These are phyloP conservation scores for Mesopsocus fuscifrons DNA, from an alignment of 2,888 invertebrate species.

Conservation along the genomic window DNA sequence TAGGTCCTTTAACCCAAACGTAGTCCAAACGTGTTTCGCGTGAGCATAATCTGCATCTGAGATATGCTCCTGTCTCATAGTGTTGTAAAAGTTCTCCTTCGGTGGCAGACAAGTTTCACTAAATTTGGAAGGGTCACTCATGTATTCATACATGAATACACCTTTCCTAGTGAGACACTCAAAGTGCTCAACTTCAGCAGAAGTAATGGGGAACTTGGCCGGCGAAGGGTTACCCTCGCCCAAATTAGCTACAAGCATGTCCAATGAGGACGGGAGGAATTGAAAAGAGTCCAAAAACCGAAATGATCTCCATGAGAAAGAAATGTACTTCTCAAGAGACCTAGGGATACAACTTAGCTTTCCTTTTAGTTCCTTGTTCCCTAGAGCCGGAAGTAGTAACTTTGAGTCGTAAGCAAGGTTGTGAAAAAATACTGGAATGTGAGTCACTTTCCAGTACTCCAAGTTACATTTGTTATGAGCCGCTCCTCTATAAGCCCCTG, in stretches of 20 bases:
- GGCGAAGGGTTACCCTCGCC: neutral
- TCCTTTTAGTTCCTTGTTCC: too few species aligned
- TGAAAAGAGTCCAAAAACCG: too few species aligned
- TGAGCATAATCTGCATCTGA: constrained; percentile 16
- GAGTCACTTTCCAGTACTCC: too few species aligned
- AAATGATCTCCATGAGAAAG: too few species aligned
- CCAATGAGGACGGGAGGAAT: neutral
- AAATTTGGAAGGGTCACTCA: constrained; percentile 7
- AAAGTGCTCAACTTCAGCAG: neutral
- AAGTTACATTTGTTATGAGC: too few species aligned
- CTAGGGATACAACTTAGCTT: neutral
- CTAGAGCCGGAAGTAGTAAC: too few species aligned
- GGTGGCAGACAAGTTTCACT: constrained; percentile 10
- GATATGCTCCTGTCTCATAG: constrained; percentile 12
- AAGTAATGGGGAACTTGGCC: neutral
- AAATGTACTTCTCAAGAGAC: neutral
- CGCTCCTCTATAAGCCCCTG: too few species aligned
- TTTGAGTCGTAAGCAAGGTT: too few species aligned
- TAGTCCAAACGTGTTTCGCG: constrained; percentile 16
- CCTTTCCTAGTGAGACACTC: constrained; percentile 12
- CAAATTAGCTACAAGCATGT: neutral
- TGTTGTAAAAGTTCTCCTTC: constrained; percentile 15
- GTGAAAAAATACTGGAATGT: too few species aligned
- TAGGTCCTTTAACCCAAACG: neutral
- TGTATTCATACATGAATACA: constrained; percentile 15